Evolutionary conservation across 2,113 vertebrate species (phyloP).

Genomic region (Aptenodytes patagonicus): DNA sequence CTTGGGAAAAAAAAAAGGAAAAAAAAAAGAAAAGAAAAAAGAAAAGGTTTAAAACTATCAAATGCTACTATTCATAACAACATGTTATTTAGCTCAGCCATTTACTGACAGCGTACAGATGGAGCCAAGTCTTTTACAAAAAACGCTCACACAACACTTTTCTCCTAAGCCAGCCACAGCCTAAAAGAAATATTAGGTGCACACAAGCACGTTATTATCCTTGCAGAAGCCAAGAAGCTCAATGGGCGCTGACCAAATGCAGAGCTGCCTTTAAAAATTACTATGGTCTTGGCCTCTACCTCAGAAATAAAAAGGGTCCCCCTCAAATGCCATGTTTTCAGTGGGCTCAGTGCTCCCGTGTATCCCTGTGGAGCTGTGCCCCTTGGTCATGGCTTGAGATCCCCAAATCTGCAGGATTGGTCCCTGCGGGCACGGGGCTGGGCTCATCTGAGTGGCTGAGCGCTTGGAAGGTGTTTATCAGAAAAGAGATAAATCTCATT

Average conservation of each 20-base stretch:
- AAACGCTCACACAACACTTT: background rate
- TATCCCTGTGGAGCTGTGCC: background rate
- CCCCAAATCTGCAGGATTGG: background rate
- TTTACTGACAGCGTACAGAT: background rate
- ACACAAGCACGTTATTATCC: background rate
- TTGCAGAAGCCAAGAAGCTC: background rate
- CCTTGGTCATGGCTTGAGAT: background rate
- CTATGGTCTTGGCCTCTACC: background rate
- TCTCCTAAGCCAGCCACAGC: background rate
- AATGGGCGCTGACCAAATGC: background rate
- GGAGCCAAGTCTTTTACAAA: background rate
- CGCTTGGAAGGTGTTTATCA: background rate
- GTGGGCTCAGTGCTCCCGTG: background rate
- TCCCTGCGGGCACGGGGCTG: background rate
- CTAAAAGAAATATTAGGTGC: background rate
- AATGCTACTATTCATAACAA: background rate
- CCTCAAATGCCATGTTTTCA: fast-evolving
- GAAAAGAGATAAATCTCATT: background rate
- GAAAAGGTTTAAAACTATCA: background rate
- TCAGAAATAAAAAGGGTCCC: background rate
- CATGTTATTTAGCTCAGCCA: background rate
- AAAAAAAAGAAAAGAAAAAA: background rate
- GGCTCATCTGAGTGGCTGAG: background rate
- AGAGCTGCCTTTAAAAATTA: background rate
- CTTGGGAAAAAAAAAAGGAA: background rate